Percentiles rank a stretch among this genome's conserved stretches.
phyloP scores from a whole-genome alignment of 2,797 vertebrate genomes.

The Falco cherrug region DNA sequence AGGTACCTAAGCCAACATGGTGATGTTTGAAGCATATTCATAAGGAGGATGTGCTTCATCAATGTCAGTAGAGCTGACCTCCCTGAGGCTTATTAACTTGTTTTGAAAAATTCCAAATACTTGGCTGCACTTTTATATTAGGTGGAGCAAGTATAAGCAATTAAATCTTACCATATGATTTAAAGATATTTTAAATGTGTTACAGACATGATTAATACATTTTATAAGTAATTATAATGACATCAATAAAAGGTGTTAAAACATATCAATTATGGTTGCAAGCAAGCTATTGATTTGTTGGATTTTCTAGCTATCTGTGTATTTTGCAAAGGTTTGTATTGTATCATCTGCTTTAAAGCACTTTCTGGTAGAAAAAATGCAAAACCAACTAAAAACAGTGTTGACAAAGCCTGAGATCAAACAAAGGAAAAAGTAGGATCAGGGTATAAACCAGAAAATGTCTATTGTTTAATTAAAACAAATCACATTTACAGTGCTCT shows the following conservation, averaged over 20 bases:
- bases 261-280: background rate
- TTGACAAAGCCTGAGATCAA: conserved; percentile 2
- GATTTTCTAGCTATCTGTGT: background rate
- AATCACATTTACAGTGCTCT: conserved; percentile 6
- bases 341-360: background rate
- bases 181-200: background rate
- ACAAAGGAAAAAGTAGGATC: background rate
- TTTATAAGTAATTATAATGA: background rate
- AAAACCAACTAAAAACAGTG: background rate
- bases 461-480: conserved; percentile 41
- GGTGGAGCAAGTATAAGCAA: background rate
- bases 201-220: background rate
- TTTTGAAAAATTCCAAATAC: background rate
- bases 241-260: conserved; percentile 22
- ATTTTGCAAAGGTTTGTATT: background rate
- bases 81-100: background rate
- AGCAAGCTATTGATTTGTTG: background rate
- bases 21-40: too few relatives aligned
- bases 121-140: background rate
- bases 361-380: background rate
- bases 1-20: background rate
- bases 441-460: background rate
- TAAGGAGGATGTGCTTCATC: background rate
- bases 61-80: background rate
- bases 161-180: background rate